Percentiles rank a stretch among this genome's conserved stretches.
These are phyloP conservation scores for Elephantulus edwardii DNA, from an alignment of 2,113 vertebrate genomes.

Conservation along the genomic window DNA sequence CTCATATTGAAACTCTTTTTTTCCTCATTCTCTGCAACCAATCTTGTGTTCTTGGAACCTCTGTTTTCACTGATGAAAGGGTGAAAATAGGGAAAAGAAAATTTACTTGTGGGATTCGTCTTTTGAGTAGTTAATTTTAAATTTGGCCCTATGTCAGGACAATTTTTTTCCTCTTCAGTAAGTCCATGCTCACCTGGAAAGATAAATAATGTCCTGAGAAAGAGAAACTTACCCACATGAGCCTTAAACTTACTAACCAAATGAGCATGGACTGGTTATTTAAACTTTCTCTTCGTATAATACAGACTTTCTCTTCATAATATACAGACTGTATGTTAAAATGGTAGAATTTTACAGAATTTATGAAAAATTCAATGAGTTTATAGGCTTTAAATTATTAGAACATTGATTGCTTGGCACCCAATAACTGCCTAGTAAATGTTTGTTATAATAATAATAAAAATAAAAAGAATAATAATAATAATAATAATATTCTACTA, in stretches of 20 bases:
- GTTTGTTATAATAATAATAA: neutral
- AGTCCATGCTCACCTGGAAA: neutral
- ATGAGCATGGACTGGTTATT: neutral
- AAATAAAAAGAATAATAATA: neutral
- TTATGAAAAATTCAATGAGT: neutral
- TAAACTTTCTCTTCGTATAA: neutral
- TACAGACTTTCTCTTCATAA: neutral
- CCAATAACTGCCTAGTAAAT: neutral
- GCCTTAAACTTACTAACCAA: neutral
- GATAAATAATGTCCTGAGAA: neutral
- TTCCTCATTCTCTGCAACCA: neutral
- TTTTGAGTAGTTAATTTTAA: neutral
- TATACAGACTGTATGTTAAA: neutral
- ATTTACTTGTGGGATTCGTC: neutral
- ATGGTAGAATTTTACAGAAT: conserved; percentile 5
- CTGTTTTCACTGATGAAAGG: neutral
- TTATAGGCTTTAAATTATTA: neutral
- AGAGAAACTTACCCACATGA: neutral
- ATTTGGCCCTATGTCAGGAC: neutral
- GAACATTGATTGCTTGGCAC: neutral
- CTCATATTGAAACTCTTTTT: neutral
- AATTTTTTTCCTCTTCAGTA: neutral
- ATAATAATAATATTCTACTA: neutral
- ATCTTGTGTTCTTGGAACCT: neutral
- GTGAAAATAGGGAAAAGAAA: neutral